Evolutionary conservation across 2,113 vertebrate species (phyloP).

Genomic region (Apeltes quadracus): DNA sequence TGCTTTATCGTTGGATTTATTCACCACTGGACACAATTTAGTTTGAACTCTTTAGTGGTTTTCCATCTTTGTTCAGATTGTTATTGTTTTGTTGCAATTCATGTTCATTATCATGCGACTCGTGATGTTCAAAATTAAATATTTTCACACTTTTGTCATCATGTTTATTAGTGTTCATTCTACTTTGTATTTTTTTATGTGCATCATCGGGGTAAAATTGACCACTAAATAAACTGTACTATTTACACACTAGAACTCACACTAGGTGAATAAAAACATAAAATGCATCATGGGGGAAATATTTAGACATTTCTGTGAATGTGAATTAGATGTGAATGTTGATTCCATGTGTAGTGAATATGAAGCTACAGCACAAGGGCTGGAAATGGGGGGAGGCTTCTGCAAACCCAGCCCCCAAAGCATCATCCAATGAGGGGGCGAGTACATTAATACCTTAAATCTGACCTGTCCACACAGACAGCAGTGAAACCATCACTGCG

Average conservation of each 20-base stretch:
- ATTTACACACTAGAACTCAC: not conserved
- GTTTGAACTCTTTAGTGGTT: not conserved
- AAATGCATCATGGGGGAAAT: not conserved
- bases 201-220: not conserved
- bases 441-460: not conserved
- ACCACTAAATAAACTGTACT: not conserved
- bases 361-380: not conserved
- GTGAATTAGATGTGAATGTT: not conserved
- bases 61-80: not conserved
- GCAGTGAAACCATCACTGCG: conserved; percentile 9
- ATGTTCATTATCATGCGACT: not conserved
- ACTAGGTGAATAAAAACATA: not conserved
- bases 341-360: not conserved
- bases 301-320: not conserved
- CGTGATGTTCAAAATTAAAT: not conserved
- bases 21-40: not conserved
- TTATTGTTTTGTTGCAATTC: not conserved
- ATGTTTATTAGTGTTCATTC: not conserved
- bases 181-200: not conserved
- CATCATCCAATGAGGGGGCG: not conserved
- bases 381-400: not conserved
- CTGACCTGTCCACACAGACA: not conserved
- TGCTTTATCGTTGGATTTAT: not conserved
- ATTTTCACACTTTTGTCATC: not conserved
- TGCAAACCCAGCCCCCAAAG: too few relatives aligned